Percentiles rank a stretch among this genome's conserved stretches.
Conservation (phyloP, 2,888 invertebrate species). For the Calameuta filiformis region DNA sequence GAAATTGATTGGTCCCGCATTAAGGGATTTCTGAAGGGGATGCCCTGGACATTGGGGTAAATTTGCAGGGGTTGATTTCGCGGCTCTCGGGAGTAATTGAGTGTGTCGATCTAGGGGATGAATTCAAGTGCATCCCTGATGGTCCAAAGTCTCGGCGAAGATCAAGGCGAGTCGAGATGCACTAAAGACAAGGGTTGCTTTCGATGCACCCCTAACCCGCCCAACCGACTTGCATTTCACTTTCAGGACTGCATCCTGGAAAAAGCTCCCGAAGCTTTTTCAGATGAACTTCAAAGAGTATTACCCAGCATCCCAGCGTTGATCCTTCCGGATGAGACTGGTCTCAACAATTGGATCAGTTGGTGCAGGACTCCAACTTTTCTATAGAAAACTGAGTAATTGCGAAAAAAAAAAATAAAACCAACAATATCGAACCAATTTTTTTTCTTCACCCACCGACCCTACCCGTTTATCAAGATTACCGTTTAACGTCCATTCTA, state of each 20-base stretch:
- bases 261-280: not conserved
- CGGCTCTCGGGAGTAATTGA: not conserved
- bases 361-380: not conserved
- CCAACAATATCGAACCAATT: not conserved
- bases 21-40: not conserved
- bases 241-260: not conserved
- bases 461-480: not conserved
- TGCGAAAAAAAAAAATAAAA: not conserved
- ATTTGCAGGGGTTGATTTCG: not conserved
- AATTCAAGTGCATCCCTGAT: not conserved
- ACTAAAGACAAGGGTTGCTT: not conserved
- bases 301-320: not conserved
- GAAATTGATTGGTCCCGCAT: not conserved
- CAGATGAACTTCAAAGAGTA: not conserved
- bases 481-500: not conserved
- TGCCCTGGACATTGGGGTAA: not conserved
- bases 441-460: not conserved
- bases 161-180: not conserved
- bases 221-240: not conserved
- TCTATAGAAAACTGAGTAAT: not conserved
- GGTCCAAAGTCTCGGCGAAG: not conserved
- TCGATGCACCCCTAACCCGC: not conserved
- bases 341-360: not conserved
- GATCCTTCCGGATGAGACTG: not conserved
- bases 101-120: not conserved